Evolutionary conservation across 2,888 invertebrate genomes (phyloP).

Genomic region (Kuschelorhynchus macadamiae): DNA sequence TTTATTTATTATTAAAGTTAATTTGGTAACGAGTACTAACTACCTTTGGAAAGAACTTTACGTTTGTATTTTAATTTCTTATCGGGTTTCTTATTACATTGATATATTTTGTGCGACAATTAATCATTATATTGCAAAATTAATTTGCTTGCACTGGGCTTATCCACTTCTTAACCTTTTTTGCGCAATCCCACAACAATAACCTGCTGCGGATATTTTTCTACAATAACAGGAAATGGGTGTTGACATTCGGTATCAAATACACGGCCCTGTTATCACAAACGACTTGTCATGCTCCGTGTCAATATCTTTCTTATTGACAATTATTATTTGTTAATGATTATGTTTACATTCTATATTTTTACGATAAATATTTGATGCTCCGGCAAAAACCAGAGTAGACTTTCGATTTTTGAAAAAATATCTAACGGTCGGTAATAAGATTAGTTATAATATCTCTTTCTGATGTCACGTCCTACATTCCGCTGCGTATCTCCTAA

Average conservation of each 20-base stretch:
- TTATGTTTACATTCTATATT: constrained; percentile 8
- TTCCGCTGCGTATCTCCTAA: constrained; percentile 16
- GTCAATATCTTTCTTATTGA: constrained; percentile 20
- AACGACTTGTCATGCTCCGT: constrained; percentile 13
- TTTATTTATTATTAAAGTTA: no score
- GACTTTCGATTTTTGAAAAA: constrained; percentile 5
- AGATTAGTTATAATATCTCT: background rate
- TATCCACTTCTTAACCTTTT: no score
- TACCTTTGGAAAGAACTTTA: no score
- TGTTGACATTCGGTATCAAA: constrained; percentile 34
- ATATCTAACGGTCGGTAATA: background rate
- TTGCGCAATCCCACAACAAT: constrained; percentile 17
- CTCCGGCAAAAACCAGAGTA: constrained; percentile 8
- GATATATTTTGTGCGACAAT: no score
- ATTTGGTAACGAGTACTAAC: no score
- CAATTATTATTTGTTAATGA: constrained; percentile 22
- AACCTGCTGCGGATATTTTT: constrained; percentile 22
- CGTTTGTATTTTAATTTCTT: no score
- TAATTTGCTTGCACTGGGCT: no score
- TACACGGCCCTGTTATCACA: constrained; percentile 14
- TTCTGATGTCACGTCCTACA: constrained; percentile 11
- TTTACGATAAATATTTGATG: constrained; percentile 23
- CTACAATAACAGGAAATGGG: constrained; percentile 32
- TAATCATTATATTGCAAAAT: no score
- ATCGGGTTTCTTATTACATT: no score